phyloP scores from a whole-genome alignment of 2,113 vertebrate species.

The Anhinga anhinga region DNA sequence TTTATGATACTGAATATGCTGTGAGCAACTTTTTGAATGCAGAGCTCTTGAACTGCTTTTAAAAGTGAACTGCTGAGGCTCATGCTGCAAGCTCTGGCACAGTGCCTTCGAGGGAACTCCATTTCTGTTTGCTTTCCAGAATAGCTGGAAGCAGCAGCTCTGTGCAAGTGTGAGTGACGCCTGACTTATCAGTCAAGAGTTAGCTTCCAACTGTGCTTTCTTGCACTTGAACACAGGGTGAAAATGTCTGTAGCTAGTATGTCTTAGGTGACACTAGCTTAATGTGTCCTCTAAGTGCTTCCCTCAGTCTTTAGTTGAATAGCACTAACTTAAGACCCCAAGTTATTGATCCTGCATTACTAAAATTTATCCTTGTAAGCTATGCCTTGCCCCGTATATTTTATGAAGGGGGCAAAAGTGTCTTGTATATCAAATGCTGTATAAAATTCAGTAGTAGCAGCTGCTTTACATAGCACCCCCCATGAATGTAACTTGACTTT shows the following conservation, averaged over 20 bases:
- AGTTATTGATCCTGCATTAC: neutral
- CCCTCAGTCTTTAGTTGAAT: neutral
- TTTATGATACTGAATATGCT: neutral
- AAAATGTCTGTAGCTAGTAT: neutral
- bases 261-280: neutral
- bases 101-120: neutral
- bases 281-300: neutral
- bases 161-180: neutral
- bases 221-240: neutral
- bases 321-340: neutral
- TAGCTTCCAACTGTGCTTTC: neutral
- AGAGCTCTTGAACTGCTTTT: neutral
- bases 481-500: neutral
- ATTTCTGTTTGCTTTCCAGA: neutral
- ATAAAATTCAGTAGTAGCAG: neutral
- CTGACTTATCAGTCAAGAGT: neutral
- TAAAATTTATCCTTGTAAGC: neutral
- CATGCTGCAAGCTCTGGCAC: neutral
- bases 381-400: neutral
- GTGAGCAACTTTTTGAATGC: neutral
- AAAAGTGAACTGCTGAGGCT: neutral
- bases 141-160: neutral
- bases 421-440: neutral
- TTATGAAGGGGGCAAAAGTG: neutral
- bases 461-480: neutral